Conservation (phyloP, 92 coral and sea anemone genomes). For the Hydrozoanthus gracilis region DNA sequence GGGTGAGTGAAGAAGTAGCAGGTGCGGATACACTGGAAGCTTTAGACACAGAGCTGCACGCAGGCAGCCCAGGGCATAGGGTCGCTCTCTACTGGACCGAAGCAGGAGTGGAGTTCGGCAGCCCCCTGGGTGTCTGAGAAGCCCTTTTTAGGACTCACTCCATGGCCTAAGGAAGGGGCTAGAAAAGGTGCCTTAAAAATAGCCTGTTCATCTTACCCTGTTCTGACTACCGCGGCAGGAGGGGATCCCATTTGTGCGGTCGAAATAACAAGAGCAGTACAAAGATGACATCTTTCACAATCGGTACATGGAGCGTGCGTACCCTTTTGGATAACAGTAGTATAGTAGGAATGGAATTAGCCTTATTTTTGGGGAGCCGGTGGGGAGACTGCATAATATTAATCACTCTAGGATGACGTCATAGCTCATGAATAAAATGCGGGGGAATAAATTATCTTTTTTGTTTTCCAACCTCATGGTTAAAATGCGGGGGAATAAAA, state of each 20-base stretch:
- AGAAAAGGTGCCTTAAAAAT: conserved; percentile 58
- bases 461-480: too few species aligned
- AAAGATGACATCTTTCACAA: background rate
- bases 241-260: conserved; percentile 36
- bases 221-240: conserved; percentile 57
- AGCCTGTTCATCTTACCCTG: conserved; percentile 39
- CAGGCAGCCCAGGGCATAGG: conserved; percentile 59
- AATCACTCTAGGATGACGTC: too few species aligned
- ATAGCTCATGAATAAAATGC: too few species aligned
- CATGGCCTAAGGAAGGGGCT: conserved; percentile 38
- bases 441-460: too few species aligned
- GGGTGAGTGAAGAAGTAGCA: conserved; percentile 45
- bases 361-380: too few species aligned
- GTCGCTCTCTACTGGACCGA: conserved; percentile 33
- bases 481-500: too few species aligned
- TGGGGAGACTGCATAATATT: too few species aligned
- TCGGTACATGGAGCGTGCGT: background rate
- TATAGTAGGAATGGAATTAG: too few species aligned
- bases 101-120: conserved; percentile 53
- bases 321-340: background rate
- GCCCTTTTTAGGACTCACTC: conserved; percentile 65
- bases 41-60: conserved; percentile 48
- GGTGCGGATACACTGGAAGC: conserved; percentile 70
- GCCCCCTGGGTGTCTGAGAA: conserved; percentile 60
- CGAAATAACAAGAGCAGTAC: background rate